Conservation (phyloP, 2,797 vertebrate genomes). For the Cheracebus regulus region DNA sequence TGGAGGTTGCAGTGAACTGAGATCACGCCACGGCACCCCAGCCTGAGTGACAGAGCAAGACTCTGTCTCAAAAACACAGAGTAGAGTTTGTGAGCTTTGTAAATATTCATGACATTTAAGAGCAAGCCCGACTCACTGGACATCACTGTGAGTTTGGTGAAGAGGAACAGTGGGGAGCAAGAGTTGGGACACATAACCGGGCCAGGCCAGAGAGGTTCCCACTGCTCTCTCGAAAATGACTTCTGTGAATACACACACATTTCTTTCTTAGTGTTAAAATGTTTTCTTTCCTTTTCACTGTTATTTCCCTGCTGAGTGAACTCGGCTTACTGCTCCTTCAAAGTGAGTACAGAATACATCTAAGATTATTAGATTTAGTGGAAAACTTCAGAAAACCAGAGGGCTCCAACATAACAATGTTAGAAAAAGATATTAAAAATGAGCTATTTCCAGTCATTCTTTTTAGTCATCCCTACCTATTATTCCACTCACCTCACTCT, state of each 20-base stretch:
- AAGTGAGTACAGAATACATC: background rate
- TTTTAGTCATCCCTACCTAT: background rate
- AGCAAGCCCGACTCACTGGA: background rate
- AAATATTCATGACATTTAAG: background rate
- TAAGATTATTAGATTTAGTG: background rate
- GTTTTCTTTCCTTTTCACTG: background rate
- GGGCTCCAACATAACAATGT: background rate
- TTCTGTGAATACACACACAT: no score
- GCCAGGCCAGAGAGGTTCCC: background rate
- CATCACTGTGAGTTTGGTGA: background rate
- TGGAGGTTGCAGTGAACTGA: background rate
- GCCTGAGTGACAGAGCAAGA: background rate
- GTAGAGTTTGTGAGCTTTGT: background rate
- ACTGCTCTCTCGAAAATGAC: background rate
- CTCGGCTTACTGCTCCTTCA: background rate
- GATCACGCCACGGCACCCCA: background rate
- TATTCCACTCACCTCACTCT: background rate
- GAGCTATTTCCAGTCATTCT: background rate
- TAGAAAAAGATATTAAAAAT: background rate
- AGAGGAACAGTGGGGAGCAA: background rate
- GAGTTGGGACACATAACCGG: background rate
- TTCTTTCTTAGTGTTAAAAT: background rate
- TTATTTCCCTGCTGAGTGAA: background rate
- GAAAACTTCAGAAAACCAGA: background rate
- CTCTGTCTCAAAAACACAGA: background rate